Conservation (phyloP, 2,113 vertebrate species). For the Anser brachyrhynchus region DNA sequence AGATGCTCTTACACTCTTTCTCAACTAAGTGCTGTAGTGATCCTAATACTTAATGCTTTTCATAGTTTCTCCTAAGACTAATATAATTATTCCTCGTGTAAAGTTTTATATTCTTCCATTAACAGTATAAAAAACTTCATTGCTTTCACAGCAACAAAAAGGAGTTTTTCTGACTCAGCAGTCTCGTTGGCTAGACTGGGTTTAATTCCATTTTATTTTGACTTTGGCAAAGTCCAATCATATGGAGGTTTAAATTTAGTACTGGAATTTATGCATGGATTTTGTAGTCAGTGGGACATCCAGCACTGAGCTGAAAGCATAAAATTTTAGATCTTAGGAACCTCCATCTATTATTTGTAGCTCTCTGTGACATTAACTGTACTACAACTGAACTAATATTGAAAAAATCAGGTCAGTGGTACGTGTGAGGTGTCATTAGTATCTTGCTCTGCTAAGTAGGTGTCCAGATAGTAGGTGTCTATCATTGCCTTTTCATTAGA, state of each 20-base stretch:
- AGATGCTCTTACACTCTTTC: conserved; percentile 36
- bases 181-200: not conserved
- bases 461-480: not conserved
- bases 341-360: not conserved
- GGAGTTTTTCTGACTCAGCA: not conserved
- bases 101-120: not conserved
- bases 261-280: not conserved
- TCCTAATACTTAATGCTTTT: not conserved
- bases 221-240: not conserved
- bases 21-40: conserved; percentile 10
- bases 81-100: not conserved
- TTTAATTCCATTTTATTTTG: not conserved
- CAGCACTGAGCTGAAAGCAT: not conserved
- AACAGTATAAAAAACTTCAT: not conserved
- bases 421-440: not conserved
- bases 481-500: not conserved
- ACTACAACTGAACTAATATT: not conserved
- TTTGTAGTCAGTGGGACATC: not conserved
- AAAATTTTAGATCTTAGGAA: not conserved
- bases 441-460: not conserved
- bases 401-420: not conserved
- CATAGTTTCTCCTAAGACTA: not conserved
- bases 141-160: not conserved
- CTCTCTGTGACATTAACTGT: not conserved
- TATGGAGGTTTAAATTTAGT: not conserved